Conservation (phyloP, 2,113 vertebrate species). For the Sinocyclocheilus rhinocerous region DNA sequence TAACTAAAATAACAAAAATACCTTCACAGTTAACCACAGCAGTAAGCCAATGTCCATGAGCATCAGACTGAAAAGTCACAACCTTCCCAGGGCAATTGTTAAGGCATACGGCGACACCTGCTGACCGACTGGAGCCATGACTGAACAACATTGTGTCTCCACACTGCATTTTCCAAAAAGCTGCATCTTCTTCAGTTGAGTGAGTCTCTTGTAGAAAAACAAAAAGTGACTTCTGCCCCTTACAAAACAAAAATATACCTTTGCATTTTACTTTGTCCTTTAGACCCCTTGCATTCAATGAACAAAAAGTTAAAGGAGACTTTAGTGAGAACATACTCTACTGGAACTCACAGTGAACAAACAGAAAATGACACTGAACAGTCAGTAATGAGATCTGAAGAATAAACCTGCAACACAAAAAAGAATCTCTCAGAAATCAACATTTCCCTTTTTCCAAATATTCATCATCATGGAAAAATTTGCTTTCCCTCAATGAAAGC, state of each 20-base stretch:
- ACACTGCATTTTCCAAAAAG: not conserved
- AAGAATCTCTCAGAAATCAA: no score
- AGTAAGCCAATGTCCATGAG: constrained; percentile 29
- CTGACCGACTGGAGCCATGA: not conserved
- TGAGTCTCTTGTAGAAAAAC: constrained; percentile 4
- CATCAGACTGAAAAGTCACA: not conserved
- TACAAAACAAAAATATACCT: not conserved
- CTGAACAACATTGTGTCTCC: not conserved
- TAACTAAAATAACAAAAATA: constrained; percentile 28
- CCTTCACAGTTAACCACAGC: constrained; percentile 3
- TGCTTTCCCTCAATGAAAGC: no score
- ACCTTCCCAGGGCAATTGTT: not conserved
- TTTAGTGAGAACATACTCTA: not conserved
- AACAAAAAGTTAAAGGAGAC: not conserved
- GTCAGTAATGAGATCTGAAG: no score
- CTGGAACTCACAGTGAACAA: not conserved
- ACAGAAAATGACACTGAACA: no score
- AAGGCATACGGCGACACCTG: not conserved
- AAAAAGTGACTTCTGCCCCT: not conserved
- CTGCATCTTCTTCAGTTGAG: not conserved
- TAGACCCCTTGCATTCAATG: not conserved
- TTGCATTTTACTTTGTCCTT: not conserved
- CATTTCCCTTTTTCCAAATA: no score
- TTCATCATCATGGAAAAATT: no score
- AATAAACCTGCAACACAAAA: no score